Evolutionary conservation across 2,113 vertebrate genomes (phyloP).

Genomic region (Camarhynchus parvulus): DNA sequence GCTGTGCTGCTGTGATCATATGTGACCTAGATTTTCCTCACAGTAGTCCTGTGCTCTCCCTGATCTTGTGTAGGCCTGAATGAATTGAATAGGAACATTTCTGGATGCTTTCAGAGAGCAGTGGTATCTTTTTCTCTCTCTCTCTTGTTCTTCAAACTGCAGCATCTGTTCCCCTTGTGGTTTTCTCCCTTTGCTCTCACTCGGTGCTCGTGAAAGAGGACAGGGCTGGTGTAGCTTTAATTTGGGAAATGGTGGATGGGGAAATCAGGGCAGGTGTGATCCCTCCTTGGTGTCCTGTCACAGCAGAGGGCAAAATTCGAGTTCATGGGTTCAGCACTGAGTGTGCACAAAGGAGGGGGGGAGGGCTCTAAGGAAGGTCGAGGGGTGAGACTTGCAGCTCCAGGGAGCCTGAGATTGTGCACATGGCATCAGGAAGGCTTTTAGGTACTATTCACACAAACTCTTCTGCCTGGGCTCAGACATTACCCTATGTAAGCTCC

Average conservation of each 20-base stretch:
- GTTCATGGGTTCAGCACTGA: background rate
- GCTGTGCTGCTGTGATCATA: constrained; percentile 45
- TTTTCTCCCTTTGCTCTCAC: constrained; percentile 48
- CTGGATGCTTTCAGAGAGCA: constrained; percentile 61
- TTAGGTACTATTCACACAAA: background rate
- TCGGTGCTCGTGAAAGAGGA: constrained; percentile 33
- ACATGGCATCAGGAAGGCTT: background rate
- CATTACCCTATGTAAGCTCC: background rate
- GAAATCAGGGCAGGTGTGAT: constrained; percentile 46
- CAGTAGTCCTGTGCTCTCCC: constrained; percentile 29
- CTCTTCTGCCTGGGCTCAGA: background rate
- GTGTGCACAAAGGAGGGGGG: background rate
- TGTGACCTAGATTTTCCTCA: constrained; percentile 58
- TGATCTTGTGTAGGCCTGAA: constrained; percentile 14
- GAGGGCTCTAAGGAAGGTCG: background rate
- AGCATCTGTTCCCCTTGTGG: constrained; percentile 47
- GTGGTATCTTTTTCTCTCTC: constrained; percentile 6
- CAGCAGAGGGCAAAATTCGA: background rate
- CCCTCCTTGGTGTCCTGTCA: background rate
- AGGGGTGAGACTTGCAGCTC: background rate
- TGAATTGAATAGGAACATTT: constrained; percentile 26
- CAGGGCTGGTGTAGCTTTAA: constrained; percentile 17
- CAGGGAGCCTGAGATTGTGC: background rate
- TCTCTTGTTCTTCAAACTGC: constrained; percentile 49
- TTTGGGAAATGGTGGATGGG: constrained; percentile 46